Evolutionary conservation across 1,140 invertebrate genomes (phyloP), one percentile per base, ranked within the genome.

Genomic region (Bombus fervidus): DNA sequence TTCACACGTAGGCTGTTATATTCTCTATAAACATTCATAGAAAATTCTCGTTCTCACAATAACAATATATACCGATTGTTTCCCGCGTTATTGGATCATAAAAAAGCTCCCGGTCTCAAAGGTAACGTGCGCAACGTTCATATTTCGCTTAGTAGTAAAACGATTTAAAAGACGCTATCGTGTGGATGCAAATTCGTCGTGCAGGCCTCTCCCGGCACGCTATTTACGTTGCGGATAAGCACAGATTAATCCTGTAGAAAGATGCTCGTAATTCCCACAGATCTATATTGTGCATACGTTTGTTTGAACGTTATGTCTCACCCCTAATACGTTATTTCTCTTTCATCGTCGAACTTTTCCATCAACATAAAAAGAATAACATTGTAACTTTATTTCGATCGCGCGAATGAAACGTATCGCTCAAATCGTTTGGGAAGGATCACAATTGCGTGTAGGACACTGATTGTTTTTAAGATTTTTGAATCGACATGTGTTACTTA

Each of bases 401-500:
- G 37, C 28, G 53, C 28, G 28, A 76, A 62, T 22, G 1, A 22
- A 10, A 57, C 28, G 34, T 53, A 53, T 76, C 18, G 41, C 8
- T 28, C 12, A 39, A 28, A 76, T 76, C 13, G 43, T 68, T 85
- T 79, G 85, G 80, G 47, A 85, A 72, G 53, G 73, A 86, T 78
- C 71, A 71, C 39, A 84, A 84, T 89, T 86, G 72, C 43, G 57
- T 39, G 73, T 57, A 72, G 78, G 86, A 89, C 73, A 86, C 34
- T 57, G 43, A 57, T 41, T 76, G 71, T 81, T 89, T 82, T 59
- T 10, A 15, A 22, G 71, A 89, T 86, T 81, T 88, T 43, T 72
- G 25, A 66, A 69, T 81, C n/a, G 34, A 62, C 25, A 85, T 59
- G 34, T 74, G 73, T 57, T 91, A 94, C 93, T 93, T 91, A 93